Evolutionary conservation across 2,113 vertebrate species (phyloP).

Genomic region (Saiga tatarica): DNA sequence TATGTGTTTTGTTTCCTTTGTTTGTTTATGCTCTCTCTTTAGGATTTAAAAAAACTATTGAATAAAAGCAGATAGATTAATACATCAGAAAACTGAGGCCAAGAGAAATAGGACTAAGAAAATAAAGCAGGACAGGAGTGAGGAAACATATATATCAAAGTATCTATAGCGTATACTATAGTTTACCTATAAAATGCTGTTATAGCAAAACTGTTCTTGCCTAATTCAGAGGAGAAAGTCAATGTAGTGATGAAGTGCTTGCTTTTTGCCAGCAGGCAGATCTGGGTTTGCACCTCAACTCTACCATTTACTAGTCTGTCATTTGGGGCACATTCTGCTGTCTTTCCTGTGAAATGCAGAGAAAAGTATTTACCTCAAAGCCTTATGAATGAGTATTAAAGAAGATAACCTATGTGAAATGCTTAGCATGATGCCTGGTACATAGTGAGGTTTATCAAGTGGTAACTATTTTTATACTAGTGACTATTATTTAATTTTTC

Average conservation of each 20-base stretch:
- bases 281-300: not conserved
- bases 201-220: not conserved
- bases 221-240: not conserved
- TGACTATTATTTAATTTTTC: not conserved
- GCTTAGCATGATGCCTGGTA: not conserved
- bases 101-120: not conserved
- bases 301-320: not conserved
- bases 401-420: not conserved
- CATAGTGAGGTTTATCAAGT: not conserved
- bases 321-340: not conserved
- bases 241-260: not conserved
- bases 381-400: not conserved
- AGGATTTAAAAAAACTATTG: not conserved
- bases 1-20: not conserved
- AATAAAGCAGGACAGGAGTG: not conserved
- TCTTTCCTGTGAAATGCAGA: not conserved
- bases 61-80: not conserved
- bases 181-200: not conserved
- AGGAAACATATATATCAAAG: not conserved
- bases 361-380: not conserved
- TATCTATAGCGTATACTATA: not conserved
- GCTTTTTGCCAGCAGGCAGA: not conserved
- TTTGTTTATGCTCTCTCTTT: not conserved
- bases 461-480: not conserved
- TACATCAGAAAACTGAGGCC: not conserved